Evolutionary conservation across 2,888 invertebrate genomes (phyloP).

Genomic region (Slavum lentiscoides): DNA sequence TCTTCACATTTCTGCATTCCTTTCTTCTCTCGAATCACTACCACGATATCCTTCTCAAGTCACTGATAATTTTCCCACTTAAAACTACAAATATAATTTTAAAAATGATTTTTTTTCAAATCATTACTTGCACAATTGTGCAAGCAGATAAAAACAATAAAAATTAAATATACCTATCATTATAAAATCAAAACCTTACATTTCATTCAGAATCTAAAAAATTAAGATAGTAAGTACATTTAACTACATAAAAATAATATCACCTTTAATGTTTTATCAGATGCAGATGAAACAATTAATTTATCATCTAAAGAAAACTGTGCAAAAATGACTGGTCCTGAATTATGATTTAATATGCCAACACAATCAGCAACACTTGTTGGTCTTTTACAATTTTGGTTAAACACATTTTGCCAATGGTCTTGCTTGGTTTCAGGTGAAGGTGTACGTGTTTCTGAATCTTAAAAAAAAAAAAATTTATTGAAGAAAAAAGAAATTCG

Average conservation of each 20-base stretch:
- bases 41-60: too few species aligned
- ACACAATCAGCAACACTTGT: conserved; percentile 24
- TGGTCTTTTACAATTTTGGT: conserved; percentile 9
- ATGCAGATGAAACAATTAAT: conserved; percentile 37
- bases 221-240: too few species aligned
- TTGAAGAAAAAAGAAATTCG: background rate
- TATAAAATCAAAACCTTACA: too few species aligned
- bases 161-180: too few species aligned
- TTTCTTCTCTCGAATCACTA: too few species aligned
- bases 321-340: conserved; percentile 44
- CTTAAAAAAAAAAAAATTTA: conserved; percentile 12
- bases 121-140: too few species aligned
- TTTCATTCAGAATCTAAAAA: too few species aligned
- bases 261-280: conserved; percentile 49
- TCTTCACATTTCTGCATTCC: too few species aligned
- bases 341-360: conserved; percentile 14
- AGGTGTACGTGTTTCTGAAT: conserved; percentile 51
- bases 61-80: too few species aligned
- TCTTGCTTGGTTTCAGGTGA: conserved; percentile 49
- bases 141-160: too few species aligned
- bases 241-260: background rate
- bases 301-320: conserved; percentile 45
- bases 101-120: too few species aligned
- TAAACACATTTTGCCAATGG: conserved; percentile 49
- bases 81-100: too few species aligned